A percentile compares a stretch with the other conserved stretches of the same genome.
phyloP scores from a whole-genome alignment of 2,113 vertebrate species.

The Rhinolophus ferrumequinum region DNA sequence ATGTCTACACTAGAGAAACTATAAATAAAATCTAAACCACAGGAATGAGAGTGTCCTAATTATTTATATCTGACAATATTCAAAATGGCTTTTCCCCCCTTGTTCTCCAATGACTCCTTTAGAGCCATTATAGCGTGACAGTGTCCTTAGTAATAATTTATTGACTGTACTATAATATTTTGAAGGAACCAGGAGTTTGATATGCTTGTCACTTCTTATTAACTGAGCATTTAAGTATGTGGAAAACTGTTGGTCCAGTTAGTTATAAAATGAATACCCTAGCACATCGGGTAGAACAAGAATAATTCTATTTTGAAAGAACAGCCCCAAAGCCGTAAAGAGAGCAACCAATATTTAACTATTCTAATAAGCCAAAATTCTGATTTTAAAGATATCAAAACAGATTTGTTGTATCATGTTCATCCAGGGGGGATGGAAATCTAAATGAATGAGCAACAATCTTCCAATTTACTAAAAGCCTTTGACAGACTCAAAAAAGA shows the following conservation, averaged over 20 bases:
- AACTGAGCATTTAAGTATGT: background rate
- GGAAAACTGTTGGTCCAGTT: background rate
- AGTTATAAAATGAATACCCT: background rate
- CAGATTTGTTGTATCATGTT: conserved; percentile 86
- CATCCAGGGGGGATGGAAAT: conserved; percentile 47
- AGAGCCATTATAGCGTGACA: background rate
- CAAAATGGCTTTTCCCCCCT: background rate
- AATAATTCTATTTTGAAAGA: conserved; percentile 46
- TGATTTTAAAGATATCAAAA: conserved; percentile 78
- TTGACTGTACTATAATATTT: background rate
- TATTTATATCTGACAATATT: conserved; percentile 13
- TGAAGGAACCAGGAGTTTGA: background rate
- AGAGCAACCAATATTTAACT: conserved; percentile 80
- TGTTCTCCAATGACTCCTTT: background rate
- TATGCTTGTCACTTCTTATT: background rate
- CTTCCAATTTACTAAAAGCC: conserved; percentile 68
- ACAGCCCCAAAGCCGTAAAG: conserved; percentile 68
- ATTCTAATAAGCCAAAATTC: conserved; percentile 82
- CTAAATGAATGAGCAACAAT: conserved; percentile 78
- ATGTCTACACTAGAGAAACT: background rate
- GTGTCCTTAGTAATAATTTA: conserved; percentile 8
- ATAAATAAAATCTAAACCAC: background rate
- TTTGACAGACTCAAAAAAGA: conserved; percentile 83
- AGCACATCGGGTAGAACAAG: background rate
- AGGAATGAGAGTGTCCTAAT: background rate